A percentile compares a stretch with the other conserved stretches of the same genome.
phyloP scores from a whole-genome alignment of 2,113 vertebrate genomes.

The Machaerirhynchus nigripectus region DNA sequence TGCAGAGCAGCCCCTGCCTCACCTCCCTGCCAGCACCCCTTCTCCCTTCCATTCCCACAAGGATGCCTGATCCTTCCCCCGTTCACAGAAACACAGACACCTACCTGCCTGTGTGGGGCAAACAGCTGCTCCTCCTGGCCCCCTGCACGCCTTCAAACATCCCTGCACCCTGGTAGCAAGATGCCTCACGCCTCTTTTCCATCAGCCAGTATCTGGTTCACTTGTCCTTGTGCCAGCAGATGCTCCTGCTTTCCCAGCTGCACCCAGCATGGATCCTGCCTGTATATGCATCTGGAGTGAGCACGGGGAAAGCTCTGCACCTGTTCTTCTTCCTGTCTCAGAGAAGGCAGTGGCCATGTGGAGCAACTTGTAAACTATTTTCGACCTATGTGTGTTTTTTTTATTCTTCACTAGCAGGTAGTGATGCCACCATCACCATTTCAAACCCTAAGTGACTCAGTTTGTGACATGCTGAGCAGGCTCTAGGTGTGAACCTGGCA shows the following conservation, averaged over 20 bases:
- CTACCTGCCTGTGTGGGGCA: fast-evolving
- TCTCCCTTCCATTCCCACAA: not conserved
- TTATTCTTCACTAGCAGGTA: not conserved
- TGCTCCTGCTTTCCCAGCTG: not conserved
- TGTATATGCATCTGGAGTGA: not conserved
- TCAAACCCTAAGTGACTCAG: not conserved
- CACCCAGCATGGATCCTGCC: not conserved
- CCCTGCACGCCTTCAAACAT: not conserved
- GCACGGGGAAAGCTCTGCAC: not conserved
- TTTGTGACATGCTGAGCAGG: not conserved
- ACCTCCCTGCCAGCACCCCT: not conserved
- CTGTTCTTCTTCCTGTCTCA: not conserved
- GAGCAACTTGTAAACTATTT: not conserved
- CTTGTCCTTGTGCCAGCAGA: not conserved
- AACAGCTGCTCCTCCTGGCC: not conserved
- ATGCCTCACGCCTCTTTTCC: not conserved
- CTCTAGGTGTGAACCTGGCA: not conserved
- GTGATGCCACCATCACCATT: not conserved
- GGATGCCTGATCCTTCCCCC: not conserved
- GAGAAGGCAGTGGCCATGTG: not conserved
- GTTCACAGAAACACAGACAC: not conserved
- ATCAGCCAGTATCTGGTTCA: not conserved
- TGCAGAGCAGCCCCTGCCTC: not conserved
- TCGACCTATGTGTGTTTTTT: not conserved
- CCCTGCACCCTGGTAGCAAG: not conserved